Conservation (phyloP, 92 coral and sea anemone genomes). For the Parazoanthus atlanticus region DNA sequence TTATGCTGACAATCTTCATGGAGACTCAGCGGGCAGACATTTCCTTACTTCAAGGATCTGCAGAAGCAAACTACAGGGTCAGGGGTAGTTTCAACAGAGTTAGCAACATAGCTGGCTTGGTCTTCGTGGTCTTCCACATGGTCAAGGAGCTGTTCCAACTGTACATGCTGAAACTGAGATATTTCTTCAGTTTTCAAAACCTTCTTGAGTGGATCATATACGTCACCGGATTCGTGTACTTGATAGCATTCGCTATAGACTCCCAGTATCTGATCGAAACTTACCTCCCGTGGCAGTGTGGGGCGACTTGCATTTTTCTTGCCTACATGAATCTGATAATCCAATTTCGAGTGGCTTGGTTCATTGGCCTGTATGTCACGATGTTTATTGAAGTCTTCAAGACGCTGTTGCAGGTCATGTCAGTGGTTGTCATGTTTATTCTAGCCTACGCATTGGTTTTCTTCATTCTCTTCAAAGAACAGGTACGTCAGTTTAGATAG, state of each 20-base stretch:
- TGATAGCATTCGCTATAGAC: constrained; percentile 51
- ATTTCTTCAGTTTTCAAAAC: constrained; percentile 63
- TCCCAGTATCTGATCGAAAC: constrained; percentile 13
- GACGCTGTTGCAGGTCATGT: constrained; percentile 73
- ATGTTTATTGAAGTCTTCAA: constrained; percentile 85
- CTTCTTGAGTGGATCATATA: constrained; percentile 64
- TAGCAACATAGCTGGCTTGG: constrained; percentile 50
- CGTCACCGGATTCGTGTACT: constrained; percentile 52
- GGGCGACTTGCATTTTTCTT: constrained; percentile 72
- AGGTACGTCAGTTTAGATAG: constrained; percentile 46
- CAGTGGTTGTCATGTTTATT: constrained; percentile 64
- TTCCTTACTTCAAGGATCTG: constrained; percentile 8
- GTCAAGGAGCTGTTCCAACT: constrained; percentile 67
- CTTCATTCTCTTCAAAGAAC: constrained; percentile 79
- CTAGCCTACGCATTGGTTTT: constrained; percentile 81
- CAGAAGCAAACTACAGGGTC: not conserved
- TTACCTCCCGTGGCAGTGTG: constrained; percentile 71
- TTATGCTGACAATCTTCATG: constrained; percentile 64
- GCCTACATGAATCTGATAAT: constrained; percentile 78
- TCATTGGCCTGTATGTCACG: constrained; percentile 83
- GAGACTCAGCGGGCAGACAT: constrained; percentile 53
- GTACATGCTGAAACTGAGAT: constrained; percentile 47
- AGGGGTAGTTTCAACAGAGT: constrained; percentile 20
- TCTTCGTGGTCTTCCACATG: constrained; percentile 60
- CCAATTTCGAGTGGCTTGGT: constrained; percentile 58